phyloP scores from a whole-genome alignment of 2,888 invertebrate genomes.

The Tiliacea citrago region DNA sequence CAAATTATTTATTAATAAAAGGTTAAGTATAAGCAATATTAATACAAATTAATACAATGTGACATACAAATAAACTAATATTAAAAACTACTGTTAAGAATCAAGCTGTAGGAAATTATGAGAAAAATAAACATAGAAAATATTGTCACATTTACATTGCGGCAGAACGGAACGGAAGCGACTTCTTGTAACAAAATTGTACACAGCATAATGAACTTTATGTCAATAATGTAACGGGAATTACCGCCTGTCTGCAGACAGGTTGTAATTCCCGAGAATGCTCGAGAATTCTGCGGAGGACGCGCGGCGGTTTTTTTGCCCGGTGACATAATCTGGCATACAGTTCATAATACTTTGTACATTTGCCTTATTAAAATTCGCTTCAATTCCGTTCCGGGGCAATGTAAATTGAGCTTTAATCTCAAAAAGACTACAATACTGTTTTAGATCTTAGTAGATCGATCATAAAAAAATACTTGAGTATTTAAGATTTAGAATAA shows the following conservation, averaged over 20 bases:
- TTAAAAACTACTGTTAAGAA: constrained; percentile 55
- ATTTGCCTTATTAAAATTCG: no score
- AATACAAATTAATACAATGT: constrained; percentile 53
- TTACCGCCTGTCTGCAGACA: no score
- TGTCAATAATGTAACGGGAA: no score
- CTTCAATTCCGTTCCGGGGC: no score
- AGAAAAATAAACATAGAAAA: constrained; percentile 54
- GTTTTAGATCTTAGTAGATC: constrained; percentile 23
- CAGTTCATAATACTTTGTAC: no score
- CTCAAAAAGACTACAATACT: constrained; percentile 37
- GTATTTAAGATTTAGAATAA: constrained; percentile 1
- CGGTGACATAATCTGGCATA: no score
- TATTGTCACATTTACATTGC: constrained; percentile 31
- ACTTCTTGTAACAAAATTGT: no score
- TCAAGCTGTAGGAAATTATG: constrained; percentile 38
- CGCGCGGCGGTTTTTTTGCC: no score
- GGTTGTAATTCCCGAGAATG: no score
- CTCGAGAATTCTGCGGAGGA: no score
- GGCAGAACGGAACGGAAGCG: background rate
- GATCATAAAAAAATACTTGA: constrained; percentile 31
- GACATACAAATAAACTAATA: constrained; percentile 56
- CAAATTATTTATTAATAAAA: constrained; percentile 68
- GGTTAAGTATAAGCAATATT: constrained; percentile 55
- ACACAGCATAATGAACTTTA: no score
- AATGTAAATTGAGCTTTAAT: constrained; percentile 1